Conservation (phyloP, 2,113 vertebrate genomes). For the Ctenomys sociabilis region DNA sequence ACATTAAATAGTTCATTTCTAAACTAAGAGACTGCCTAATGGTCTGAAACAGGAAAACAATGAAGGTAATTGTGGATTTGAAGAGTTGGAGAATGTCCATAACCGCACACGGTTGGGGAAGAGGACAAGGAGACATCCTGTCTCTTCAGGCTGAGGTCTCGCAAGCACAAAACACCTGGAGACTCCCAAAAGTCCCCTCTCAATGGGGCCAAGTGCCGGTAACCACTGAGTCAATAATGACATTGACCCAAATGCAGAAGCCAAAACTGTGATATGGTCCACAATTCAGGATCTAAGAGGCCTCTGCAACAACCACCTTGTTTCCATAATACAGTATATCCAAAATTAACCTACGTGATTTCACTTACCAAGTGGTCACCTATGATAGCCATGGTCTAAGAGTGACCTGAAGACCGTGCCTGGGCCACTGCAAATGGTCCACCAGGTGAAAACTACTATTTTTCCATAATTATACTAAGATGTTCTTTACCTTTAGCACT, state of each 20-base stretch:
- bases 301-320: neutral
- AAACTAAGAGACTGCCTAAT: neutral
- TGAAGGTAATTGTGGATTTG: neutral
- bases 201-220: neutral
- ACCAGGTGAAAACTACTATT: neutral
- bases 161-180: neutral
- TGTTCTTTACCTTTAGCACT: neutral
- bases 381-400: neutral
- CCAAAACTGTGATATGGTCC: neutral
- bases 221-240: neutral
- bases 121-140: neutral
- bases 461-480: neutral
- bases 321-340: neutral
- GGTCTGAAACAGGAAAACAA: neutral
- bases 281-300: neutral
- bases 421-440: neutral
- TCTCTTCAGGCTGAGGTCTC: neutral
- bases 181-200: neutral
- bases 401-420: neutral
- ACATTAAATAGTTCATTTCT: neutral
- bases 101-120: neutral
- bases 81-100: neutral
- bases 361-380: neutral
- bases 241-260: neutral
- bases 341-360: neutral